Base-by-base conservation (phyloP, 2,888 invertebrate genomes). In the Cheilosia vulpina region DNA sequence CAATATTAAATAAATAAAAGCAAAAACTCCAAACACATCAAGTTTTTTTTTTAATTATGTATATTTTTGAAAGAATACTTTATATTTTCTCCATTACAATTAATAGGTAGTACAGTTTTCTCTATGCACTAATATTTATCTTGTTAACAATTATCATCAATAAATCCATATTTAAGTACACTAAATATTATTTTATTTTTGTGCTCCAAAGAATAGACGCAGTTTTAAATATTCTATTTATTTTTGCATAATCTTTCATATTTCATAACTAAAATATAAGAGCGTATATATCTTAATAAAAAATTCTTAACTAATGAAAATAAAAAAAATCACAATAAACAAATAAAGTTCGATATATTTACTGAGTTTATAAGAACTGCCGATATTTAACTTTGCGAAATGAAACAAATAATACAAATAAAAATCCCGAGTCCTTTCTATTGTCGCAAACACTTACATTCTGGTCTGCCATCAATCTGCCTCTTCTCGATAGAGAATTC, bases 1-100 rank as follows among this genome's bases (percentile, higher is more conserved):
- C 21, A 21, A 21, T 21, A 2, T 21, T 21, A 21, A 21, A 21
- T 21, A 21, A 21, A 21, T 21, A 21, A 21, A 21, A 21, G 2
- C 2, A 21, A 21, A 21, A 2, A 21, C 21, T 21, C 21, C 2
- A 2, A 21, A 21, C 21, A 21, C 2, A 21, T 43, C 7, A 1
- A 4, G 9, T 3, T 45, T 31, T 77, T 57, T 75, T 57, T 78
- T 34, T 62, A 80, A 75, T 76, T 84, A 71, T 65, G 9, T 79
- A 84, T 84, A 79, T 84, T 84, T 83, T 71, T 84, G 75, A 84
- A 84, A 84, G 79, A 84, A 84, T 84, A 84, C 53, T 76, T 71
- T 58, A 65, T 78, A 69, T 75, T 73, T 78, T 73, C 17, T 66
- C 43, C 60, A 76, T 72, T 71, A 76, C 41, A 71, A 55, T 69